These are phyloP conservation scores for Coracias cyanogaster DNA, from an alignment of 2,797 vertebrate species.

Conservation along the genomic window DNA sequence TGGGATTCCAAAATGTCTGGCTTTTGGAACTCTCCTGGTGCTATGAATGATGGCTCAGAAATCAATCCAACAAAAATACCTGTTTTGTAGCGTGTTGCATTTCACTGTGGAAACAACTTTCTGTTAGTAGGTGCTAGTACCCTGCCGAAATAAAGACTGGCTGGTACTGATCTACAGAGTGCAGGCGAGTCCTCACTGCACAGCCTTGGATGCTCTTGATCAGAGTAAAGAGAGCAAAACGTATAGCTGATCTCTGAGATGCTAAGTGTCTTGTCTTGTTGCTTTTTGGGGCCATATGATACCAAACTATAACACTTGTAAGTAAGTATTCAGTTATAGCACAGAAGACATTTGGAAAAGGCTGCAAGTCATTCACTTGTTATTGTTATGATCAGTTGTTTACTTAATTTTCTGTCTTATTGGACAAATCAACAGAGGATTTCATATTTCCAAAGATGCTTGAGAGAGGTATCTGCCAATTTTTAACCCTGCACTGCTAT, in stretches of 20 bases:
- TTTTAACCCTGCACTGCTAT: neutral
- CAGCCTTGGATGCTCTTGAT: neutral
- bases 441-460: neutral
- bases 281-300: neutral
- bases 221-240: neutral
- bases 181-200: neutral
- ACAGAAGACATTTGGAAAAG: neutral
- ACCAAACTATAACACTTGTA: too few relatives aligned
- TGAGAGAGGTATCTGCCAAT: neutral
- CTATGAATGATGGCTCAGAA: neutral
- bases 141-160: neutral
- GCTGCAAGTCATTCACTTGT: neutral
- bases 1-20: neutral
- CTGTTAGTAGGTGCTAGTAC: neutral
- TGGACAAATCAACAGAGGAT: neutral
- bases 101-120: neutral
- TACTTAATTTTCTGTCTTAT: neutral
- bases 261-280: fast-evolving
- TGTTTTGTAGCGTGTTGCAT: neutral
- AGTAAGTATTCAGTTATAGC: neutral
- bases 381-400: neutral
- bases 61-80: neutral
- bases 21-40: neutral
- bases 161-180: neutral
- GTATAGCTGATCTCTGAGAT: neutral